Base-by-base conservation (phyloP, 2,888 invertebrate genomes). In the Callyntrura guangdongensis region DNA sequence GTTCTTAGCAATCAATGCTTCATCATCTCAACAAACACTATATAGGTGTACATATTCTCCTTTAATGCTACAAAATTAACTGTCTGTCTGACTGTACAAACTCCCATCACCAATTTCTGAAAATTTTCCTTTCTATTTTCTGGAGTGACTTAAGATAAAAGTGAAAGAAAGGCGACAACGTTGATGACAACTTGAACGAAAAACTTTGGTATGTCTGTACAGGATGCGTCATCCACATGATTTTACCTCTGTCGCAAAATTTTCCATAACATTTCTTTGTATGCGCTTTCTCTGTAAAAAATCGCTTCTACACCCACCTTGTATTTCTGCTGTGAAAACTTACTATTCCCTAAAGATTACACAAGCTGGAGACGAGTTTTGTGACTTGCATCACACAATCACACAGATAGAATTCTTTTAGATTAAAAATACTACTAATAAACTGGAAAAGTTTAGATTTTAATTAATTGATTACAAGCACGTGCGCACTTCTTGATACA, bases 71-170 rank as follows among this genome's bases (percentile, higher is more conserved):
- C 77, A 77, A 77, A 77, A 53, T 77, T 49, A 77, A 77, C 77
- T 77, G 77, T 77, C 77, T 72, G 47, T n/a, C n/a, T n/a, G n/a
- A 20, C 72, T 72, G 45, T 74, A 0, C 79, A 1, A 5, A 49
- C 27, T 45, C 67, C 86, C 86, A 87, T 87, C 79, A 79, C 53
- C 81, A 67, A 87, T 81, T 87, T 86, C 72, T n/a, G 67, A 64
- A 67, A 47, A 74, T 86, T 61, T 25, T 61, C 69, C n/a, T 20
- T 36, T 27, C 67, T n/a, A 25, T 53, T 56, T 59, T 17, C 27
- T 27, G 17, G n/a, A 56, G 27, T 81, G 59, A 59, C 27, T 59
- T 20, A 5, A 47, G 20, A 5, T 36, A 12, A 1, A 17, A 61
- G 22, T 4, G 5, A 3, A 22, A 14, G 4, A 9, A 22, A 9